Base-by-base conservation (phyloP, 2,113 vertebrate species). In the Columba janthina region DNA sequence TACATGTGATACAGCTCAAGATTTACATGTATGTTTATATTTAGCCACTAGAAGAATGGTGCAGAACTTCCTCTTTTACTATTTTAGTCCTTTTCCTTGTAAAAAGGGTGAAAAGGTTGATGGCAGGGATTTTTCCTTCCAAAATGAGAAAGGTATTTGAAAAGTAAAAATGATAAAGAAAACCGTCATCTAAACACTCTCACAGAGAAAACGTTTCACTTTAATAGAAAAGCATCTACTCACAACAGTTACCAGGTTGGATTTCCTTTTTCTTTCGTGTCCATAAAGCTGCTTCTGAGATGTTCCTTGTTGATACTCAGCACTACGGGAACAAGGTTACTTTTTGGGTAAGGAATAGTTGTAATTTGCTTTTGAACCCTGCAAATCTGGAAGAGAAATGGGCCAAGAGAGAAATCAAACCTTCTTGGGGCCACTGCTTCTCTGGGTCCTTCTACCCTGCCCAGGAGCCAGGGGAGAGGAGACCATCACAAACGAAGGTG, bases 261-360 rank as follows among this genome's bases (percentile, higher is more conserved):
- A 20, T 64, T 80, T 80, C 42, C 66, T 50, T 48, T n/a, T 76
- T 21, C 29, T 88, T 87, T 69, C 44, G 1, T 13, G 73, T 61
- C 62, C 31, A 25, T 15, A 51, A 66, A 70, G 42, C 14, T 64
- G 3, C 32, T 58, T 46, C 48, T 74, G 46, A 88, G 48, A 54
- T 0, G 0, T n/a, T 77, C 50, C 38, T 60, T 60, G 15, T 21
- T 38, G 46, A 36, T 24, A 46, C 11, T 46, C 44, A 82, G 22
- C 34, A 10, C 26, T 20, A 19, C 9, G 5, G 25, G 34, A 69
- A 16, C 46, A 58, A 83, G 32, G 38, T 38, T 76, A 16, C 31
- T 60, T 81, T 31, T 22, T 2, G 21, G 34, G 75, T 26, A 19
- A 74, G 24, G 24, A 91, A 44, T 1, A n/a, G 15, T 3, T 9